These are phyloP conservation scores for Drosophila quadrilineata DNA, from an alignment of 1,140 invertebrate genomes.

Conservation along the genomic window DNA sequence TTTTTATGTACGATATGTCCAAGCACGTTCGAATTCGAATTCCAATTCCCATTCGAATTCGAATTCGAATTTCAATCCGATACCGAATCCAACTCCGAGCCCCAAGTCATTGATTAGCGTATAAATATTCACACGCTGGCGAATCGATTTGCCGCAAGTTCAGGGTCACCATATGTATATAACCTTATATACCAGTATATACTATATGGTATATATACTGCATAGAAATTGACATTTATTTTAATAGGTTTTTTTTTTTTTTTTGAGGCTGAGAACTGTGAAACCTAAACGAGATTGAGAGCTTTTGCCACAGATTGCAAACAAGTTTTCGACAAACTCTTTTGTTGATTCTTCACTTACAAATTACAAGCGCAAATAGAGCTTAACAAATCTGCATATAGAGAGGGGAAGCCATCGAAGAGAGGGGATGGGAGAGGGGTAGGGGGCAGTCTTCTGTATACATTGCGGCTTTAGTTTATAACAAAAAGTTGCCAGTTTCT, in stretches of 20 bases:
- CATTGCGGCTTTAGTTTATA: background rate
- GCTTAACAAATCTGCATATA: constrained; percentile 11
- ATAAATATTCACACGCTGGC: constrained; percentile 59
- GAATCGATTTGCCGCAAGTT: constrained; percentile 47
- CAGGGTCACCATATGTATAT: constrained; percentile 43
- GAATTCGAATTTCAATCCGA: too few species aligned
- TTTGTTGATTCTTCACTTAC: constrained; percentile 53
- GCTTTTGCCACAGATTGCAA: constrained; percentile 1
- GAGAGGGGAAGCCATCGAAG: background rate
- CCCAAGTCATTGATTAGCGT: constrained; percentile 61
- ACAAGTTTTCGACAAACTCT: constrained; percentile 37
- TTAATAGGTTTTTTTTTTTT: constrained; percentile 14
- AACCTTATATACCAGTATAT: too few species aligned
- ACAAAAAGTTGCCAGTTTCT: constrained; percentile 10
- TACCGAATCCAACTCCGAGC: too few species aligned
- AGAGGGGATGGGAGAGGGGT: background rate
- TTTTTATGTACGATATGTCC: too few species aligned
- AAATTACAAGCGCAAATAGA: constrained; percentile 46
- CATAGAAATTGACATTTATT: constrained; percentile 39
- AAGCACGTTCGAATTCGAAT: too few species aligned
- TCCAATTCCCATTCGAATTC: too few species aligned
- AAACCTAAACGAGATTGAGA: constrained; percentile 7
- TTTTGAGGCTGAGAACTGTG: background rate
- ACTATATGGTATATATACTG: background rate
- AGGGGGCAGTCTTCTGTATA: background rate